A percentile compares a stretch with the other conserved stretches of the same genome.
phyloP scores from a whole-genome alignment of 1,140 invertebrate species.

The Lordiphosa clarofinis region DNA sequence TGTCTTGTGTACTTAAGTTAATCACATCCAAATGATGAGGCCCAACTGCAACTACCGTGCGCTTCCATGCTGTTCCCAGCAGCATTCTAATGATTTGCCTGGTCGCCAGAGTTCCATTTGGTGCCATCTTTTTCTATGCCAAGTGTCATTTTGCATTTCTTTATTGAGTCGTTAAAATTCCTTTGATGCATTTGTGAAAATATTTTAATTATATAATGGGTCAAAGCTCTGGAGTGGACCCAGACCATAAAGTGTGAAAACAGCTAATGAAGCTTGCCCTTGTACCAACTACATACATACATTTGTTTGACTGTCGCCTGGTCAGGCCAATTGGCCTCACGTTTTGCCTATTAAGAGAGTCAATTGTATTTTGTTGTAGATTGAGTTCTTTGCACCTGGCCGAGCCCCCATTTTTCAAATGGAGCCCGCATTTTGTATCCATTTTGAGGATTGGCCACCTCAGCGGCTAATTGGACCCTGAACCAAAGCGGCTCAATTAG shows the following conservation, averaged over 20 bases:
- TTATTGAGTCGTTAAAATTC: slow-evolving; percentile 72
- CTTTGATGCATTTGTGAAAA: slow-evolving; percentile 10
- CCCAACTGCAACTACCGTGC: slow-evolving; percentile 30
- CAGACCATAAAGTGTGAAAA: no score
- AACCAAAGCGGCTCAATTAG: slow-evolving; percentile 49
- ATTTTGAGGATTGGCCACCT: slow-evolving; percentile 6
- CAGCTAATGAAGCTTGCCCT: no score
- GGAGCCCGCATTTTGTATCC: slow-evolving; percentile 32
- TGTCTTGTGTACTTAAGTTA: slow-evolving; percentile 76
- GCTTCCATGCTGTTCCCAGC: slow-evolving; percentile 1
- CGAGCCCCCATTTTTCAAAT: slow-evolving; percentile 29
- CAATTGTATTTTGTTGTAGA: slow-evolving; percentile 50
- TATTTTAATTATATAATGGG: slow-evolving; percentile 65
- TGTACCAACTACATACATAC: no score
- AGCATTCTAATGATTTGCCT: slow-evolving; percentile 53
- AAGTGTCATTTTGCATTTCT: slow-evolving; percentile 60
- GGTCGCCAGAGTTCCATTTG: slow-evolving; percentile 10
- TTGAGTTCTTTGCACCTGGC: slow-evolving; percentile 71
- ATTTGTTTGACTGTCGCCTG: slow-evolving; percentile 18
- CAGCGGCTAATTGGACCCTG: slow-evolving; percentile 51
- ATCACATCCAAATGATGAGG: slow-evolving; percentile 69
- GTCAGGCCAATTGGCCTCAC: slow-evolving; percentile 71
- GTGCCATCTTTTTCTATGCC: slow-evolving; percentile 6
- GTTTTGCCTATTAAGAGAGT: slow-evolving; percentile 64
- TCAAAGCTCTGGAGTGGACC: background rate